Percentiles rank a stretch among this genome's conserved stretches.
phyloP scores from a whole-genome alignment of 2,888 invertebrate species.

The Trachelus iudaicus region DNA sequence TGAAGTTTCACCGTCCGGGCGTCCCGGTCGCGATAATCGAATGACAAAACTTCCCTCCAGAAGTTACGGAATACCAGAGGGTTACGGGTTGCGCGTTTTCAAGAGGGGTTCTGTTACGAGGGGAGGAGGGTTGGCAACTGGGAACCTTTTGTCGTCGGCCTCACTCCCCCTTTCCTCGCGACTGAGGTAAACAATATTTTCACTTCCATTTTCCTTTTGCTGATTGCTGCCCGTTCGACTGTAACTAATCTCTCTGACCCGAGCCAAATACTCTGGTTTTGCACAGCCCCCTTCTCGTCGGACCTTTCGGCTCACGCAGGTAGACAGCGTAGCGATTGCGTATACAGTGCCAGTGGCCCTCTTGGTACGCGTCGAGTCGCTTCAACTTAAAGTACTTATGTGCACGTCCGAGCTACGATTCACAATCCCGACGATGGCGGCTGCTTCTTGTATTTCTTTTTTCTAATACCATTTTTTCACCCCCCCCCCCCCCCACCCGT shows the following conservation, averaged over 20 bases:
- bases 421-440: background rate
- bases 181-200: slow-evolving; percentile 20
- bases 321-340: background rate
- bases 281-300: slow-evolving; percentile 12
- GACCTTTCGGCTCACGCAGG: background rate
- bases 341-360: background rate
- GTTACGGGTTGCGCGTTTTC: background rate
- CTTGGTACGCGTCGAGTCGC: background rate
- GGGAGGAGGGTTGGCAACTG: background rate
- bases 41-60: background rate
- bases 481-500: too few relatives aligned
- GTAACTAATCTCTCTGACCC: slow-evolving; percentile 27
- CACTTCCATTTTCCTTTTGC: slow-evolving; percentile 10
- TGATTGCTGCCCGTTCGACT: slow-evolving; percentile 31
- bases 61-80: background rate
- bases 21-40: background rate
- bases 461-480: background rate
- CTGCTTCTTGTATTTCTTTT: background rate
- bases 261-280: background rate
- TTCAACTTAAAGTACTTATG: background rate
- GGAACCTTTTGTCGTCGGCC: background rate
- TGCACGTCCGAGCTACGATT: background rate
- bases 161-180: background rate
- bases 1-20: background rate
- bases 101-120: background rate